Percentiles rank a stretch among this genome's conserved stretches.
phyloP scores from a whole-genome alignment of 2,113 vertebrate genomes.

The western clawed frog (Xenopus tropicalis) region DNA sequence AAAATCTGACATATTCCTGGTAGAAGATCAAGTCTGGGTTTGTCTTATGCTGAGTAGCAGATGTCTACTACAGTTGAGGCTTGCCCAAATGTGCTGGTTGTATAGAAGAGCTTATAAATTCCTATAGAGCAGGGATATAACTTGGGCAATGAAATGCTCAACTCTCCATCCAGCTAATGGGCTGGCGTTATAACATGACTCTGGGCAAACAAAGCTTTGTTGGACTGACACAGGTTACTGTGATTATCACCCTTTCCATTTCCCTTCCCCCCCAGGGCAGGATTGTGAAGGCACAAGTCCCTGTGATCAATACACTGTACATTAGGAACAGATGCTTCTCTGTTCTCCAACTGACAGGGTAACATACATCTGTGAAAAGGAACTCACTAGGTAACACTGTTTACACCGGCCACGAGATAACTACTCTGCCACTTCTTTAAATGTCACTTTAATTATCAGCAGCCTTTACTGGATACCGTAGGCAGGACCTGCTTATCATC shows the following conservation, averaged over 20 bases:
- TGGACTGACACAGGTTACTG: slow-evolving; percentile 24
- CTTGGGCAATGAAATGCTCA: no score
- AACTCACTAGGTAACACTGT: slow-evolving; percentile 77
- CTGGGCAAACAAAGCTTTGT: slow-evolving; percentile 29
- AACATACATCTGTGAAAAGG: slow-evolving; percentile 76
- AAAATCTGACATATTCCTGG: no score
- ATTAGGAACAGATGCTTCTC: slow-evolving; percentile 73
- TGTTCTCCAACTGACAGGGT: slow-evolving; percentile 79
- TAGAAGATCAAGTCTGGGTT: no score
- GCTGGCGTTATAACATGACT: no score
- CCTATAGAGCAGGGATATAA: neutral
- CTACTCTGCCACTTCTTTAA: slow-evolving; percentile 73
- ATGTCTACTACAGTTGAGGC: no score
- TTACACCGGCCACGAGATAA: slow-evolving; percentile 82
- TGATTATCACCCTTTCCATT: slow-evolving; percentile 25
- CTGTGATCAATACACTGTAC: slow-evolving; percentile 59
- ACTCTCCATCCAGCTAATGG: no score
- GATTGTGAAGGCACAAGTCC: slow-evolving; percentile 45
- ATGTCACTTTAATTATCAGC: slow-evolving; percentile 90
- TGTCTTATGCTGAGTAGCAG: no score
- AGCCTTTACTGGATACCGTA: slow-evolving; percentile 73
- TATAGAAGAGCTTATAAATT: neutral
- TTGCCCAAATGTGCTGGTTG: no score
- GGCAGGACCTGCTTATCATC: slow-evolving; percentile 68
- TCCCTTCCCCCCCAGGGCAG: slow-evolving; percentile 19